Evolutionary conservation across 2,797 vertebrate species (phyloP).

Genomic region (Sebastes diploproa): DNA sequence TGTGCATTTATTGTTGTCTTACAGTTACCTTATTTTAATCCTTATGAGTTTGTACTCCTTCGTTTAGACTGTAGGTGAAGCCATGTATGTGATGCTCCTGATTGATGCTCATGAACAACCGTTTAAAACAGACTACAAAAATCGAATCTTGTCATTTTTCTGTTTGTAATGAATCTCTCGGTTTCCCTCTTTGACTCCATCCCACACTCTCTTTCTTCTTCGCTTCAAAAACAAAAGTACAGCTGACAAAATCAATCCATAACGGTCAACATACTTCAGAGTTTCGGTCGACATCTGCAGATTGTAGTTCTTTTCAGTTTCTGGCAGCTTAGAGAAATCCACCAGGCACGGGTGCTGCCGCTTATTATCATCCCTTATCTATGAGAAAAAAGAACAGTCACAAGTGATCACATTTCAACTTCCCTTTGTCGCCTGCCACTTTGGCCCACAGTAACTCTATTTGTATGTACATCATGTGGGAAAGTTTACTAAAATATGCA

Average conservation of each 20-base stretch:
- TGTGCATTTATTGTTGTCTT: neutral
- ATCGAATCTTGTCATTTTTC: neutral
- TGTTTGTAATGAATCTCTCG: neutral
- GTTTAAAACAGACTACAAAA: neutral
- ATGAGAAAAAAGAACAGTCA: conserved; percentile 51
- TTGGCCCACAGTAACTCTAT: neutral
- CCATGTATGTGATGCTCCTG: neutral
- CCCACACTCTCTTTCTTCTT: neutral
- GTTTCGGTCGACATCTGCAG: conserved; percentile 99
- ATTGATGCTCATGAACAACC: neutral
- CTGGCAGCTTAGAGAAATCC: conserved; percentile 97
- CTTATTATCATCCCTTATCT: conserved; percentile 98
- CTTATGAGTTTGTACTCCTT: neutral
- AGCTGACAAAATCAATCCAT: conserved; percentile 2
- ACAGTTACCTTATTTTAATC: neutral
- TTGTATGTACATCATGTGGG: neutral
- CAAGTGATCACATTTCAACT: conserved; percentile 19
- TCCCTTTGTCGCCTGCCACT: neutral
- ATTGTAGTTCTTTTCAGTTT: conserved; percentile 99
- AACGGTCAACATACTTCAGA: conserved; percentile 88
- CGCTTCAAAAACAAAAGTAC: conserved; percentile 2
- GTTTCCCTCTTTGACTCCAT: neutral
- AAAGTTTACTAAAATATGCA: conserved; percentile 32
- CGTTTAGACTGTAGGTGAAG: neutral
- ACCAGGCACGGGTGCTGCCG: conserved; percentile 97